Percentiles rank a stretch among this genome's conserved stretches.
phyloP scores from a whole-genome alignment of 2,113 vertebrate genomes.

The Microcebus lehilahytsara region DNA sequence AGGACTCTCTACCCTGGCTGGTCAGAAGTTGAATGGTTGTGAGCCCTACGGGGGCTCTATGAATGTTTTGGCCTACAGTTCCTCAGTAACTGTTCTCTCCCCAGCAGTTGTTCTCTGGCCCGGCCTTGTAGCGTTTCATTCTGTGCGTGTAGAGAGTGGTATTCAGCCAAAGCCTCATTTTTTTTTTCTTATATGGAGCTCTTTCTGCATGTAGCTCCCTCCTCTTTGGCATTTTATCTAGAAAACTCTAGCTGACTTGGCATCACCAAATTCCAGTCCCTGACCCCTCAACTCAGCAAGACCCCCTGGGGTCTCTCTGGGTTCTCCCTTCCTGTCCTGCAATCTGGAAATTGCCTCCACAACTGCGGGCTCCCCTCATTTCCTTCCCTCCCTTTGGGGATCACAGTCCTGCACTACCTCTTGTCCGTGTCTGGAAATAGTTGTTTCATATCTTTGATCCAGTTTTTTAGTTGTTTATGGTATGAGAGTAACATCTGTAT shows the following conservation, averaged over 20 bases:
- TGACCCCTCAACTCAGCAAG: neutral
- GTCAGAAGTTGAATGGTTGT: neutral
- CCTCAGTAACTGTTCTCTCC: neutral
- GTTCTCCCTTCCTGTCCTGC: neutral
- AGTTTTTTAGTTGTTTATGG: constrained; percentile 3
- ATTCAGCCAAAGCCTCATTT: neutral
- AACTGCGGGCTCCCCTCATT: neutral
- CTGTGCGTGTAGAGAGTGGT: neutral
- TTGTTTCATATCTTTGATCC: neutral
- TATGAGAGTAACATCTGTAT: neutral
- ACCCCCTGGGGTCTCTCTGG: neutral
- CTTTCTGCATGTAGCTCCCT: neutral
- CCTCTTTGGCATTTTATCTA: neutral
- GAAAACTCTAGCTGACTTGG: neutral
- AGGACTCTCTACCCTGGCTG: neutral
- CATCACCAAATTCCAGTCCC: neutral
- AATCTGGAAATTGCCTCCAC: neutral
- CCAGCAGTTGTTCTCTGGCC: neutral
- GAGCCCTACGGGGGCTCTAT: neutral
- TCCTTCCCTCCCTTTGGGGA: neutral
- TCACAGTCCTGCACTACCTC: neutral
- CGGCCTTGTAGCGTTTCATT: neutral
- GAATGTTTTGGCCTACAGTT: neutral
- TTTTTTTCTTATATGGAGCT: neutral
- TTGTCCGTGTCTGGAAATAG: neutral